Evolutionary conservation across 1,140 invertebrate genomes (phyloP).

Genomic region (Heliothis virescens): DNA sequence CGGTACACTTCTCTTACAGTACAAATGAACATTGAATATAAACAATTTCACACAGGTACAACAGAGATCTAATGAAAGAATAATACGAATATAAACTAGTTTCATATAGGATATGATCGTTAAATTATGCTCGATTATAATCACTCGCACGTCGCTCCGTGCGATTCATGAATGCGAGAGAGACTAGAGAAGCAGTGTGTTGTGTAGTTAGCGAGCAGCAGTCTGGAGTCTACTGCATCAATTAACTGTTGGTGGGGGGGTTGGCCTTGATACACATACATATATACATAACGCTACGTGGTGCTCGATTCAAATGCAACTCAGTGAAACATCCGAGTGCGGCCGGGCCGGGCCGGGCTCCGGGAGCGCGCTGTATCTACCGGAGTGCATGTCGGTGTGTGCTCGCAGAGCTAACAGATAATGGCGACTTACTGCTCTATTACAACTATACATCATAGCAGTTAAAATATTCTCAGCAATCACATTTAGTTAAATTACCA

Average conservation of each 20-base stretch:
- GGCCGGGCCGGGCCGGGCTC: not conserved
- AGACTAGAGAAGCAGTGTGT: slow-evolving; percentile 85
- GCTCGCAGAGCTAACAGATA: slow-evolving; percentile 65
- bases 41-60: slow-evolving; percentile 84
- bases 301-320: slow-evolving; percentile 69
- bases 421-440: slow-evolving; percentile 78
- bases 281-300: slow-evolving; percentile 69
- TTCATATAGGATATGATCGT: slow-evolving; percentile 82
- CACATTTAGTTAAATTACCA: slow-evolving; percentile 84
- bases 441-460: slow-evolving; percentile 82
- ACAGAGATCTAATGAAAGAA: slow-evolving; percentile 86
- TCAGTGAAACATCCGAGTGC: slow-evolving; percentile 34
- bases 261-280: slow-evolving; percentile 76
- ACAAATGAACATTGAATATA: slow-evolving; percentile 81
- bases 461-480: slow-evolving; percentile 85
- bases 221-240: slow-evolving; percentile 83
- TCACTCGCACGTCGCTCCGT: slow-evolving; percentile 68
- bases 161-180: slow-evolving; percentile 82
- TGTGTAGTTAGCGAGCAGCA: slow-evolving; percentile 77
- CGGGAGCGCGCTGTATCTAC: not conserved
- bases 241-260: slow-evolving; percentile 81
- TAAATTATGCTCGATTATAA: slow-evolving; percentile 84
- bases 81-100: slow-evolving; percentile 85
- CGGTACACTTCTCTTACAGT: slow-evolving; percentile 72
- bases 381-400: slow-evolving; percentile 38